phyloP scores from a whole-genome alignment of 2,797 vertebrate species.

The Tamandua tetradactyla region DNA sequence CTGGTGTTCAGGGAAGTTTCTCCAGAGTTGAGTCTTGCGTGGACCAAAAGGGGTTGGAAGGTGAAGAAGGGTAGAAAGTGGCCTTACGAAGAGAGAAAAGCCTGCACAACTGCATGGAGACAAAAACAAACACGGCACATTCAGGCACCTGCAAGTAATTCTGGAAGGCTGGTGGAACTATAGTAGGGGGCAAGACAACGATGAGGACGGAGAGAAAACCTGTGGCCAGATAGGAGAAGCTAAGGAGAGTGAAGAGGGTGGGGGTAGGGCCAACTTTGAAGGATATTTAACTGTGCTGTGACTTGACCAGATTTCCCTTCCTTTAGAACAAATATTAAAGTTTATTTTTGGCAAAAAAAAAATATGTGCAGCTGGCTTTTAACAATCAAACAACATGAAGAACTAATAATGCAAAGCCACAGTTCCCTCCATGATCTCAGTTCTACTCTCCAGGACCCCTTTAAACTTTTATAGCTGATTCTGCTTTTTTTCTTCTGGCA shows the following conservation, averaged over 20 bases:
- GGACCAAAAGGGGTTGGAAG: neutral
- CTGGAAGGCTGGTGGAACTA: neutral
- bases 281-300: neutral
- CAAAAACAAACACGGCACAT: neutral
- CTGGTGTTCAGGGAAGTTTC: neutral
- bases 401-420: conserved; percentile 2
- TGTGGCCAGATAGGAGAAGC: neutral
- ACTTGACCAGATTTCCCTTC: neutral
- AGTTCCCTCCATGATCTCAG: neutral
- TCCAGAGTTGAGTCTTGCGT: neutral
- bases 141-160: neutral
- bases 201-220: neutral
- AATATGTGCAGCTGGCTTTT: neutral
- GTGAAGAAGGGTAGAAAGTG: neutral
- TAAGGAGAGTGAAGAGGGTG: neutral
- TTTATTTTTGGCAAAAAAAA: conserved; percentile 30
- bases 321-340: neutral
- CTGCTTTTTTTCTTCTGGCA: neutral
- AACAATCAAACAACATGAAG: conserved; percentile 8
- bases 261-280: neutral
- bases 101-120: neutral
- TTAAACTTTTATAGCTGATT: neutral
- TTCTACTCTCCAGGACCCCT: neutral
- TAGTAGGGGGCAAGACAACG: neutral
- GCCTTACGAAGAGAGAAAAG: neutral